Evolutionary conservation across 2,888 invertebrate genomes (phyloP).

Genomic region (Melieria omissa): DNA sequence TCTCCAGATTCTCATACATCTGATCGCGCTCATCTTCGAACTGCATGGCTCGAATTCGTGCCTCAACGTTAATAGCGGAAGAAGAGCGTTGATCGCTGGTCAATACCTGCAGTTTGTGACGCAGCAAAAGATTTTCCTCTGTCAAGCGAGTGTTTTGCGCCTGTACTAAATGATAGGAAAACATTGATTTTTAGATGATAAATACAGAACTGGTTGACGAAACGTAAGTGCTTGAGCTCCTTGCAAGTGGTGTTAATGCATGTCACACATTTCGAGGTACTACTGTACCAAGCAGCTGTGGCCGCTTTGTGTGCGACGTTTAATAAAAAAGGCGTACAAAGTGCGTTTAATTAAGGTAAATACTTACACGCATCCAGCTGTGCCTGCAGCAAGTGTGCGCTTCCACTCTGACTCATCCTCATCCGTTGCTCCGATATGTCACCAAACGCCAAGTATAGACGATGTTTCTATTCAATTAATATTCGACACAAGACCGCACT

Average conservation of each 20-base stretch:
- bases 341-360: no score
- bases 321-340: background rate
- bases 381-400: conserved; percentile 48
- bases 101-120: conserved; percentile 51
- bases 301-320: background rate
- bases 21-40: conserved; percentile 60
- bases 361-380: conserved; percentile 54
- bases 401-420: background rate
- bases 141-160: conserved; percentile 52
- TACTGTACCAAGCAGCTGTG: no score
- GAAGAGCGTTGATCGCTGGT: conserved; percentile 50
- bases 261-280: no score
- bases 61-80: conserved; percentile 54
- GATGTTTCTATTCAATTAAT: no score
- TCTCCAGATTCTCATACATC: conserved; percentile 55
- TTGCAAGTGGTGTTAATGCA: no score
- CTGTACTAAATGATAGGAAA: conserved; percentile 47
- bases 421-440: no score
- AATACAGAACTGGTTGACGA: no score
- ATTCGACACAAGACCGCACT: no score
- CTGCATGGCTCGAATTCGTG: conserved; percentile 52
- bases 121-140: conserved; percentile 58
- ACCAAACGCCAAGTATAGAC: no score
- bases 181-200: no score
- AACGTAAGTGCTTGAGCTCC: no score